Evolutionary conservation across 2,888 invertebrate species (phyloP), one percentile per base, ranked within the genome.

Genomic region (Dynastes tityus): DNA sequence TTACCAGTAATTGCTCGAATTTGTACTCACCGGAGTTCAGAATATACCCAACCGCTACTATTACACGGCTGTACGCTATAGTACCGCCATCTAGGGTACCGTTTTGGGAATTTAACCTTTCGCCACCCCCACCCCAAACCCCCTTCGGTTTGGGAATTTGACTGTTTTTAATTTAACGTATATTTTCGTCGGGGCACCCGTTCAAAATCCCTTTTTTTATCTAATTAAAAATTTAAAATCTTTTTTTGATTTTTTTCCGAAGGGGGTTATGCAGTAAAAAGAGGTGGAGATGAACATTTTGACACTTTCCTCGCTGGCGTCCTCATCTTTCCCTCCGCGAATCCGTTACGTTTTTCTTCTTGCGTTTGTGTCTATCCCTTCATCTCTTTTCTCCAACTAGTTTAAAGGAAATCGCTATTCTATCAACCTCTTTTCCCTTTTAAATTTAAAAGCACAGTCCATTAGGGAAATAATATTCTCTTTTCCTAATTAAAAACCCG

Each of bases 1-100:
- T 85, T 85, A 84, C 84, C 83, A 83, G 84, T 85, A 85, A 85
- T 85, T 86, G 85, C 84, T 83, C 78, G 84, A 85, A 86, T 85
- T 86, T 85, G 84, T 84, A 85, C 83, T 51, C 80, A 61, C 61
- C 27, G 55, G 45, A 45, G 45, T 32, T 32, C 32, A 37, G 37
- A 37, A 37, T 37, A 37, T 37, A 8, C 32, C 32, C 32, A 32
- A 5, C 32, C 32, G 32, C 61, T 13, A 29, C 68, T 82, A 83
- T 81, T 83, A 81, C 83, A 29, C 55, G 55, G 37, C 37, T 37
- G 29, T 82, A 83, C 32, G 32, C 32, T 32, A 32, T 32, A 32
- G 32, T 32, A 32, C 32, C 3, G 3, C 32, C 32, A 32, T 32
- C 32, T 32, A 32, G 32, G 32, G 16, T 83, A 83, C 82, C 65